Percentiles rank a stretch among this genome's conserved stretches.
phyloP scores from a whole-genome alignment of 2,113 vertebrate genomes.

The Nicator chloris region DNA sequence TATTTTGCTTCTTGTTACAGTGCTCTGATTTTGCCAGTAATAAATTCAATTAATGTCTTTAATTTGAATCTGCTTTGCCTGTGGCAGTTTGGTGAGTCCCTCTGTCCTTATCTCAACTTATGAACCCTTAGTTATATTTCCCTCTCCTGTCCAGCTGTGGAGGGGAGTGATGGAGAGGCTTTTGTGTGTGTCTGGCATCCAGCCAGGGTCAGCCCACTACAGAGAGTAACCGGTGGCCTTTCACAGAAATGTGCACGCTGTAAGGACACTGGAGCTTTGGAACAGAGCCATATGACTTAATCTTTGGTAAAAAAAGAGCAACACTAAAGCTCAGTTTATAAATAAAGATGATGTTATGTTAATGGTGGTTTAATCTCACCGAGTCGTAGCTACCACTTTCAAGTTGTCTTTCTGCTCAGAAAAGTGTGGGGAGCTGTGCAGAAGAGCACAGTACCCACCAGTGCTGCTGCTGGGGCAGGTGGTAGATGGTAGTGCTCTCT shows the following conservation, averaged over 20 bases:
- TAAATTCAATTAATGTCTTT: neutral
- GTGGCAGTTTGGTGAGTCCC: neutral
- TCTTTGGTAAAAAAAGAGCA: neutral
- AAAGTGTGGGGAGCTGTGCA: neutral
- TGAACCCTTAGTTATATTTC: neutral
- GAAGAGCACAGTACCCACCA: neutral
- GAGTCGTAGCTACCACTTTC: neutral
- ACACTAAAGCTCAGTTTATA: neutral
- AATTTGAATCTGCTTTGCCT: neutral
- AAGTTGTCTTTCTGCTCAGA: neutral
- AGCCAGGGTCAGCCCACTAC: neutral
- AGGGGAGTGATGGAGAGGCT: neutral
- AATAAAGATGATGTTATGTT: neutral
- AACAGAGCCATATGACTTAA: neutral
- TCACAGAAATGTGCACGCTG: fast-evolving
- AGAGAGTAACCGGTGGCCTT: neutral
- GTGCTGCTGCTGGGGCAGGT: neutral
- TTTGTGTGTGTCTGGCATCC: neutral
- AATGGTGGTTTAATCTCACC: neutral
- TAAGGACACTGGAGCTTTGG: neutral
- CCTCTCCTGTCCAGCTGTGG: neutral
- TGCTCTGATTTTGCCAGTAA: neutral
- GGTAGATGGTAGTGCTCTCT: neutral
- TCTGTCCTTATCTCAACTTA: neutral
- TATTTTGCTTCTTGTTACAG: neutral